A percentile compares a stretch with the other conserved stretches of the same genome.
Conservation (phyloP, 1,140 invertebrate genomes). For the Stenopsyche tienmushanensis region DNA sequence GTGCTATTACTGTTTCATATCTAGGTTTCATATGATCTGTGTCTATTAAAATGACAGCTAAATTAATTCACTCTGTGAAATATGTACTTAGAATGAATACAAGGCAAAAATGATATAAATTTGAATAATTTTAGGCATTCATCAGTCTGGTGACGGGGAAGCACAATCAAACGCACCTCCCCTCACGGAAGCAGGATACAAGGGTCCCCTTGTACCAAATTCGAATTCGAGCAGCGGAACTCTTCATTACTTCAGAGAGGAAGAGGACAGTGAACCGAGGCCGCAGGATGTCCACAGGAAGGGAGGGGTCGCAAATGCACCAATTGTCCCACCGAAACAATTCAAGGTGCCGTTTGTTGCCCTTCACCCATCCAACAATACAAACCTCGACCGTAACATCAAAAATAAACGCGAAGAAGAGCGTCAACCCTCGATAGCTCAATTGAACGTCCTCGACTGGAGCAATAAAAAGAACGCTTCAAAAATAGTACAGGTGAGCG, state of each 20-base stretch:
- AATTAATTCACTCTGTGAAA: no score
- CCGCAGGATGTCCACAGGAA: constrained; percentile 22
- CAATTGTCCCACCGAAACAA: background rate
- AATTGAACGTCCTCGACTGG: background rate
- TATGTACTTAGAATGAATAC: no score
- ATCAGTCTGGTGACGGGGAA: constrained; percentile 13
- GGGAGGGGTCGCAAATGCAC: constrained; percentile 3
- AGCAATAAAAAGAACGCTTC: constrained; percentile 1
- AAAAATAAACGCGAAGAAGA: background rate
- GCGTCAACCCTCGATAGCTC: background rate
- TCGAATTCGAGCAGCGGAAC: constrained; percentile 37
- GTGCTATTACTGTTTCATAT: no score
- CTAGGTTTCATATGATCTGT: no score
- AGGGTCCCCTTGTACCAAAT: constrained; percentile 31
- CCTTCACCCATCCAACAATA: constrained; percentile 9
- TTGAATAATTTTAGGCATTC: constrained; percentile 27
- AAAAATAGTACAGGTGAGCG: background rate
- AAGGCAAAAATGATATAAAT: no score
- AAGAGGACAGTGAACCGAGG: constrained; percentile 25
- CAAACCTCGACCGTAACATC: background rate
- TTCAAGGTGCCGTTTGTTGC: background rate
- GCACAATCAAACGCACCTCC: constrained; percentile 29
- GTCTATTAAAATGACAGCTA: no score
- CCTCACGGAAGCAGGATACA: constrained; percentile 37
- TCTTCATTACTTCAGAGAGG: constrained; percentile 29